Base-by-base conservation (phyloP, 2,797 vertebrate species). In the Falco novaeseelandiae region DNA sequence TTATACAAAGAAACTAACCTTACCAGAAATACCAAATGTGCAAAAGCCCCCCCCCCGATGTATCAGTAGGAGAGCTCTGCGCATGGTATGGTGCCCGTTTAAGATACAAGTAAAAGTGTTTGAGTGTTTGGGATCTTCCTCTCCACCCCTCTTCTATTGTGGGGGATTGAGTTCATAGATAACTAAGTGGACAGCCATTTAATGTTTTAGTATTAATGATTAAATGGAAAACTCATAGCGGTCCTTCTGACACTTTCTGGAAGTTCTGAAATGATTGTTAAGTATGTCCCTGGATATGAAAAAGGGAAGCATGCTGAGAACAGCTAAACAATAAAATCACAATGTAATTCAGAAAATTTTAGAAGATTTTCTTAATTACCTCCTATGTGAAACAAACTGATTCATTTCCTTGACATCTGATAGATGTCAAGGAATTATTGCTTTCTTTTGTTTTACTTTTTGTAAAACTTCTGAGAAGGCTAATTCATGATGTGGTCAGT, bases 401-500 rank as follows among this genome's bases (percentile, higher is more conserved):
- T 96, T 97, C 22, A 92, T 96, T 97, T 97, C 90, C 95, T 97
- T 94, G 79, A 21, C 71, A 73, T 91, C 70, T 67, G 91, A 51
- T 51, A 89, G 95, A 90, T 95, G 73, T 87, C 91, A 97, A 96
- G 86, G 95, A 96, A 48, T 94, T 92, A 83, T 87, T 96, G 86
- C 87, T 92, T 89, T 70, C 52, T 95, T 97, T 95, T 93, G 20
- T 21, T 92, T 55, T 67, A 38, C n/a, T 63, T 93, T 95, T 86
- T 86, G 77, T 96, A 67, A 77, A 78, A 36, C 89, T 96, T 42
- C 70, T 92, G 76, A 90, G 80, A 97, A 97, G 71, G 79, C 79
- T 95, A 95, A 97, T 97, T 97, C 97, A 94, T 96, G 38, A 93
- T 94, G 91, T 97, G 93, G 93, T 93, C 96, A 94, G 96, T 97